Conservation (phyloP, 2,113 vertebrate genomes). For the Machaerirhynchus nigripectus region DNA sequence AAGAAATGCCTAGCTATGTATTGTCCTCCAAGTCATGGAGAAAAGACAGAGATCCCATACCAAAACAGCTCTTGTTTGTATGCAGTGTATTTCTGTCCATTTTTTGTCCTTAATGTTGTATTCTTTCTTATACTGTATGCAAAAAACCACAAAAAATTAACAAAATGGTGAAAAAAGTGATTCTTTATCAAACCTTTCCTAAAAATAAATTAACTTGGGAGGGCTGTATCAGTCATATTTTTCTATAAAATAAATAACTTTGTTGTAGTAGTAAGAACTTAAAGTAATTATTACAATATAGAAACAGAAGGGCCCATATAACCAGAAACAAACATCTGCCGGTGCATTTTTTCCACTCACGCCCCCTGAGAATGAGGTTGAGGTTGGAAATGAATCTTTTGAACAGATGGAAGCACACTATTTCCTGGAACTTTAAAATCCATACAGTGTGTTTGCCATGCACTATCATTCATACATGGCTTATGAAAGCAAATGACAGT, state of each 20-base stretch:
- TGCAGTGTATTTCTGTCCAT: background rate
- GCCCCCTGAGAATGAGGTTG: background rate
- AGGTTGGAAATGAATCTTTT: conserved; percentile 32
- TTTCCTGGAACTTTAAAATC: conserved; percentile 50
- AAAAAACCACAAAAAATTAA: background rate
- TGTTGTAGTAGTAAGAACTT: background rate
- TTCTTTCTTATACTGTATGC: background rate
- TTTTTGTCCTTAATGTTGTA: background rate
- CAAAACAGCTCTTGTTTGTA: background rate
- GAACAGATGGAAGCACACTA: conserved; percentile 17
- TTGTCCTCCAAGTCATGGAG: background rate
- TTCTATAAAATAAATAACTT: background rate
- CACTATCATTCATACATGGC: background rate
- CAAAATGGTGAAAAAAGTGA: background rate
- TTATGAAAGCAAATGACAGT: conserved; percentile 2
- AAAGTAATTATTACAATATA: background rate
- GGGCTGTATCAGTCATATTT: background rate
- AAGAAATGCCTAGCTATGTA: background rate
- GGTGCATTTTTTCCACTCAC: background rate
- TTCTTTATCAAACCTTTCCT: background rate
- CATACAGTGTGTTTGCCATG: background rate
- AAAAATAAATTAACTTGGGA: background rate
- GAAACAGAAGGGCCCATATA: background rate
- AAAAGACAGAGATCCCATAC: background rate
- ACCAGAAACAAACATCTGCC: conserved; percentile 22